Evolutionary conservation across 2,797 vertebrate species (phyloP).

Genomic region (Gadopsis marmoratus): DNA sequence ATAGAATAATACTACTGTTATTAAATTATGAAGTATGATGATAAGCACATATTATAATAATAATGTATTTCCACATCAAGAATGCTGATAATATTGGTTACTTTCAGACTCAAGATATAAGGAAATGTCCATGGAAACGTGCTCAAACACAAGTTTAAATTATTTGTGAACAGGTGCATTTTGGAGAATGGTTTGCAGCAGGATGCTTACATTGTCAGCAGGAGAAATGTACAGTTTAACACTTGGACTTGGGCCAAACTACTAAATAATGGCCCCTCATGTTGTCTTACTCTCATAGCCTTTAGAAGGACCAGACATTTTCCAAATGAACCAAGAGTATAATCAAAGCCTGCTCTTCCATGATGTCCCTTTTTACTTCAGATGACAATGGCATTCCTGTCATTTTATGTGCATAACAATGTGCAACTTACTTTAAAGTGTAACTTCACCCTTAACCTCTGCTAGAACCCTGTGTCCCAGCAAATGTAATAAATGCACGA

Average conservation of each 20-base stretch:
- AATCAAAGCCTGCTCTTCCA: background rate
- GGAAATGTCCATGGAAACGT: background rate
- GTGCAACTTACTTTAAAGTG: background rate
- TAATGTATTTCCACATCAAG: background rate
- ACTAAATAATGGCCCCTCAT: background rate
- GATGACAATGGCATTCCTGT: background rate
- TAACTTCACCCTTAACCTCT: too few species aligned
- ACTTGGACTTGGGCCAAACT: background rate
- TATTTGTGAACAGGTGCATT: background rate
- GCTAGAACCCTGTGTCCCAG: too few species aligned
- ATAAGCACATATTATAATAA: background rate
- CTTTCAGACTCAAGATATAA: background rate
- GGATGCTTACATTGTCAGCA: background rate
- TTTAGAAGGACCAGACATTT: background rate
- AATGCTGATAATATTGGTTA: background rate
- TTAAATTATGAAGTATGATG: background rate
- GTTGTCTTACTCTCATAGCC: background rate
- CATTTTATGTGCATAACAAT: background rate
- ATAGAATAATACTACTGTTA: background rate
- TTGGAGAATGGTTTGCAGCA: background rate
- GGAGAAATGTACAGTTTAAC: background rate
- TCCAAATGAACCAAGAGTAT: background rate
- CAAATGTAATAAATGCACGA: too few species aligned
- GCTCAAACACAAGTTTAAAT: background rate
- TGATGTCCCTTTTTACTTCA: background rate